phyloP scores from a whole-genome alignment of 2,113 vertebrate genomes.

The Halichoeres trimaculatus region DNA sequence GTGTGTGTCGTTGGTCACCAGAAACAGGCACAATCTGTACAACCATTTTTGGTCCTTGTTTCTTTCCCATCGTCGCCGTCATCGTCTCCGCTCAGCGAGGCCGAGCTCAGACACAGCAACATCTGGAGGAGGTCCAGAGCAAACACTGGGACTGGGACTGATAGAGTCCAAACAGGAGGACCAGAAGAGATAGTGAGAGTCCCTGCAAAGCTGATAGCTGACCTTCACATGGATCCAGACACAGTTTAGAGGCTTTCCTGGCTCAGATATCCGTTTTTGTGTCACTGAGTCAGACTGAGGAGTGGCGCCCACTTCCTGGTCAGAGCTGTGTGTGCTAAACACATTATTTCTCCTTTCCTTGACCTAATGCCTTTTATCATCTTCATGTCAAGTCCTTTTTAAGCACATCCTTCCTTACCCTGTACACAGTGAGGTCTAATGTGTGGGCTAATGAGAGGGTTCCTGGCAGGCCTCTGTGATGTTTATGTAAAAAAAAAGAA shows the following conservation, averaged over 20 bases:
- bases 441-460: background rate
- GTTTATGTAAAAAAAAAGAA: constrained; percentile 6
- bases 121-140: constrained; percentile 41
- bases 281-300: too few relatives aligned
- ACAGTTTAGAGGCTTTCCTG: too few relatives aligned
- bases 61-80: constrained; percentile 25
- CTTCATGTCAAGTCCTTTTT: too few relatives aligned
- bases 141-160: constrained; percentile 13
- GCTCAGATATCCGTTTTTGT: too few relatives aligned
- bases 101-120: constrained; percentile 32
- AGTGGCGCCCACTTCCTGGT: too few relatives aligned
- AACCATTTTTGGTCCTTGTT: constrained; percentile 67
- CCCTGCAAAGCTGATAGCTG: too few relatives aligned
- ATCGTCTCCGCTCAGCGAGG: constrained; percentile 31
- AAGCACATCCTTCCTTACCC: too few relatives aligned
- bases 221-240: too few relatives aligned
- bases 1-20: constrained; percentile 44
- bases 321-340: too few relatives aligned
- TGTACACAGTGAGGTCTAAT: too few relatives aligned
- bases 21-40: constrained; percentile 42
- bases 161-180: background rate
- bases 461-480: background rate
- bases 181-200: constrained; percentile 17
- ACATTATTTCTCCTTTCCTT: too few relatives aligned
- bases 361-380: too few relatives aligned